These are phyloP conservation scores for Anas bahamensis DNA, from an alignment of 2,797 vertebrate genomes.

Conservation along the genomic window DNA sequence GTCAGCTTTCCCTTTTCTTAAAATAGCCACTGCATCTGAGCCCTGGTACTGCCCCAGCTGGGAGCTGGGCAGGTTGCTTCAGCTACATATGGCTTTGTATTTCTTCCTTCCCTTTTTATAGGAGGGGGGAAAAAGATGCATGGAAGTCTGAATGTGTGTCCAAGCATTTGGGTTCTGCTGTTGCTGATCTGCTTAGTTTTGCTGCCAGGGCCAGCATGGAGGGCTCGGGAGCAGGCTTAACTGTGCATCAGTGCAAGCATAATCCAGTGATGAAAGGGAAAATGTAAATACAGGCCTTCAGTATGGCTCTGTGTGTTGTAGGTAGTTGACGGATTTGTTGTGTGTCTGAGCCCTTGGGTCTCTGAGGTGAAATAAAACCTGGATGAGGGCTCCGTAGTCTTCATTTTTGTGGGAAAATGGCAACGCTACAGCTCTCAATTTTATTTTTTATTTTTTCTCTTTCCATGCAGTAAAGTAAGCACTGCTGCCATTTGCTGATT, in stretches of 20 bases:
- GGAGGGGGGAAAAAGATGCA: background rate
- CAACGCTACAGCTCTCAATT: background rate
- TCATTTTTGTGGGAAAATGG: background rate
- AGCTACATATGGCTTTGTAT: background rate
- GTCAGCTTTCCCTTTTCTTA: background rate
- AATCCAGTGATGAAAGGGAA: background rate
- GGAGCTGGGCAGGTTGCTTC: background rate
- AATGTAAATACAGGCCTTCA: background rate
- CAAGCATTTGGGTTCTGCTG: background rate
- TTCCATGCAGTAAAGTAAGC: accelerated
- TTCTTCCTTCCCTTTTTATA: background rate
- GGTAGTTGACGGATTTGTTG: accelerated
- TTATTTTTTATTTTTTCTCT: too few species aligned
- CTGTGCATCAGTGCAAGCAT: accelerated
- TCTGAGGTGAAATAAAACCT: background rate
- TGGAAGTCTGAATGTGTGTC: background rate
- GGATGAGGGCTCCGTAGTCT: background rate
- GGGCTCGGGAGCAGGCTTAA: background rate
- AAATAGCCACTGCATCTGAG: background rate
- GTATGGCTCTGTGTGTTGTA: background rate
- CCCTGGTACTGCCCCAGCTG: background rate
- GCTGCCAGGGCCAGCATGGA: background rate
- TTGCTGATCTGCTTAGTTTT: background rate
- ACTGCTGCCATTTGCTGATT: background rate
- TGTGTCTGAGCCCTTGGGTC: accelerated